These are phyloP conservation scores for Solea senegalensis DNA, from an alignment of 2,113 vertebrate genomes.

Conservation along the genomic window DNA sequence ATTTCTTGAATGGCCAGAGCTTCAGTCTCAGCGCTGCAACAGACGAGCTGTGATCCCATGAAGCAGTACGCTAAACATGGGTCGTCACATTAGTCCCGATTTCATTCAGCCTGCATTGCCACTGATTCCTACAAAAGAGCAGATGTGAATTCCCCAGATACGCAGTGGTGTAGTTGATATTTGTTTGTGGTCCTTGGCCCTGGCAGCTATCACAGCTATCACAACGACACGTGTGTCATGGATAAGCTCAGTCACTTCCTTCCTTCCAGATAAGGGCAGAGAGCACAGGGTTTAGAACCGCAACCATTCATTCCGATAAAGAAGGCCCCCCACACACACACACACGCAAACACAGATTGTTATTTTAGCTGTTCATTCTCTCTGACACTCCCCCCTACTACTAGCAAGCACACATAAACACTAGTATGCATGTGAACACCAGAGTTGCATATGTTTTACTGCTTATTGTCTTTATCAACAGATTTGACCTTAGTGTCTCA, in stretches of 20 bases:
- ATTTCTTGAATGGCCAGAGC: no score
- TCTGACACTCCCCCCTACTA: constrained; percentile 31
- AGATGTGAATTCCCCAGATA: constrained; percentile 57
- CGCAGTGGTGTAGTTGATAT: constrained; percentile 28
- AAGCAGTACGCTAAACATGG: constrained; percentile 5
- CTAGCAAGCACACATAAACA: constrained; percentile 36
- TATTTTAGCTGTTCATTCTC: constrained; percentile 74
- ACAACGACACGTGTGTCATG: constrained; percentile 70
- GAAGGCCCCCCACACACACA: constrained; percentile 44
- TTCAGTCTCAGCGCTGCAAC: no score
- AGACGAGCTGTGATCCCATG: constrained; percentile 26
- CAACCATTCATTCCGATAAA: constrained; percentile 74
- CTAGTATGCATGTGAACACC: constrained; percentile 36
- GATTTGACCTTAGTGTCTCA: constrained; percentile 69
- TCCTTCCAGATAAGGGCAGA: constrained; percentile 73
- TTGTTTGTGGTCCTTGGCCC: constrained; percentile 57
- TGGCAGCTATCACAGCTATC: constrained; percentile 75
- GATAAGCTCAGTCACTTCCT: constrained; percentile 79
- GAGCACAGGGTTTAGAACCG: constrained; percentile 61
- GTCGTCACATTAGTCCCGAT: neutral
- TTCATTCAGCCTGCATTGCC: neutral
- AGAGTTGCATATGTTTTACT: constrained; percentile 47
- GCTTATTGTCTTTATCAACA: constrained; percentile 58
- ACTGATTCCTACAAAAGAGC: constrained; percentile 11
- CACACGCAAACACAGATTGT: constrained; percentile 41